Percentiles rank a stretch among this genome's conserved stretches.
phyloP scores from a whole-genome alignment of 2,797 vertebrate genomes.

The Hoplostethus mediterraneus region DNA sequence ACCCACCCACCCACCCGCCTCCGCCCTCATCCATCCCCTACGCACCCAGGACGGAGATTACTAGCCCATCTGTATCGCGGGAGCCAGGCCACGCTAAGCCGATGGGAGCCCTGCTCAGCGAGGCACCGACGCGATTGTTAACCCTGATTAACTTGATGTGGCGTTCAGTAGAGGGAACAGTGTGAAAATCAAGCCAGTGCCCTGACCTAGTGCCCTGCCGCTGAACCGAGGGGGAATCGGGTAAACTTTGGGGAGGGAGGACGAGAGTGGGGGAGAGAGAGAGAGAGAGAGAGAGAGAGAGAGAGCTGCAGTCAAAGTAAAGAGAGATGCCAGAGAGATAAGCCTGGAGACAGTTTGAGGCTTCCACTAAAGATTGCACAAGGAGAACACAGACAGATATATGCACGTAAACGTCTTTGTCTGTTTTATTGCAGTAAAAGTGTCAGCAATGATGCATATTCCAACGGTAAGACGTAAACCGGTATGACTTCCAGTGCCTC shows the following conservation, averaged over 20 bases:
- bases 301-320: not conserved
- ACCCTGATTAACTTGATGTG: slow-evolving; percentile 89
- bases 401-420: slow-evolving; percentile 30
- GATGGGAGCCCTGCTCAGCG: slow-evolving; percentile 77
- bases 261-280: slow-evolving; percentile 41
- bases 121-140: slow-evolving; percentile 82
- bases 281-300: slow-evolving; percentile 23
- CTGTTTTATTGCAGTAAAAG: slow-evolving; percentile 24
- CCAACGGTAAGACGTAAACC: slow-evolving; percentile 32
- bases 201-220: slow-evolving; percentile 84
- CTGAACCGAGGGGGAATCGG: slow-evolving; percentile 81
- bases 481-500: slow-evolving; percentile 34
- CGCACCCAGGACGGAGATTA: slow-evolving; percentile 72
- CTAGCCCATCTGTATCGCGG: slow-evolving; percentile 80
- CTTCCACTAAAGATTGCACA: slow-evolving; percentile 4
- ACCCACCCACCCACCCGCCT: slow-evolving; percentile 1
- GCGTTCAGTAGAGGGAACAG: slow-evolving; percentile 77
- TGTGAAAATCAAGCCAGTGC: slow-evolving; percentile 85
- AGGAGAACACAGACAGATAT: not conserved
- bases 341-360: slow-evolving; percentile 12
- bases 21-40: slow-evolving; percentile 44
- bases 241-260: slow-evolving; percentile 64
- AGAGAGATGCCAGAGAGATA: slow-evolving; percentile 30
- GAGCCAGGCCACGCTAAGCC: slow-evolving; percentile 76
- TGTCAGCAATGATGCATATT: slow-evolving; percentile 33